phyloP scores from a whole-genome alignment of 1,140 invertebrate genomes.

The Drosophila quadrilineata region DNA sequence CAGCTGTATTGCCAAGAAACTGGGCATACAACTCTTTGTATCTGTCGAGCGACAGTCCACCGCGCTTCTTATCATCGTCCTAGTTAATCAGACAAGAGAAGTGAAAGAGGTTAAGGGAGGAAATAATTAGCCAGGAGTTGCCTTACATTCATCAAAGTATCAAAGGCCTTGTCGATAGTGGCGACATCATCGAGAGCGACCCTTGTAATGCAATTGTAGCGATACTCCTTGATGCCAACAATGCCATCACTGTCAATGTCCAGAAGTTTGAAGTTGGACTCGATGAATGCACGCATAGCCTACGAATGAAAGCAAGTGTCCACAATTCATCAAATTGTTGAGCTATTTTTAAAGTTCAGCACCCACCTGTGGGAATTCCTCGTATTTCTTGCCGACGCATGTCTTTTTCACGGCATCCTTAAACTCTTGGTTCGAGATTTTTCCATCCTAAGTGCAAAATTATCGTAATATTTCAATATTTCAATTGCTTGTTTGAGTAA shows the following conservation, averaged over 20 bases:
- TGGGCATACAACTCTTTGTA: conserved; percentile 92
- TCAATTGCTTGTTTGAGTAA: neutral
- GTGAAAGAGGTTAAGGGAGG: no score
- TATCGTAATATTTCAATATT: neutral
- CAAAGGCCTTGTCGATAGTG: conserved; percentile 88
- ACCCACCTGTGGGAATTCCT: conserved; percentile 87
- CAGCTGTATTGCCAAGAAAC: conserved; percentile 89
- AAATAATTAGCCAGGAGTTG: no score
- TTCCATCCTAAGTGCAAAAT: conserved; percentile 85
- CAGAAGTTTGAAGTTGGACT: conserved; percentile 90
- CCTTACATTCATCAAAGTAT: conserved; percentile 88
- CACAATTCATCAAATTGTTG: neutral
- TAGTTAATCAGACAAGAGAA: conserved; percentile 77
- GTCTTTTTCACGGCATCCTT: conserved; percentile 90
- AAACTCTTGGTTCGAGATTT: conserved; percentile 90
- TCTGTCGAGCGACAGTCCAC: conserved; percentile 87
- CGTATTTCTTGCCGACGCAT: conserved; percentile 89
- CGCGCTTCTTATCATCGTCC: conserved; percentile 90
- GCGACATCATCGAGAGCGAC: conserved; percentile 89
- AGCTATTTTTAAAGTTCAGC: neutral
- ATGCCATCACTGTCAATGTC: conserved; percentile 91
- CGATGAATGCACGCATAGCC: conserved; percentile 91
- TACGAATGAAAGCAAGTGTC: conserved; percentile 52
- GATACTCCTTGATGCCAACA: conserved; percentile 89
- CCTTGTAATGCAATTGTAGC: conserved; percentile 90